Base-by-base conservation (phyloP, 1,140 invertebrate species). In the Macrobrachium nipponense region DNA sequence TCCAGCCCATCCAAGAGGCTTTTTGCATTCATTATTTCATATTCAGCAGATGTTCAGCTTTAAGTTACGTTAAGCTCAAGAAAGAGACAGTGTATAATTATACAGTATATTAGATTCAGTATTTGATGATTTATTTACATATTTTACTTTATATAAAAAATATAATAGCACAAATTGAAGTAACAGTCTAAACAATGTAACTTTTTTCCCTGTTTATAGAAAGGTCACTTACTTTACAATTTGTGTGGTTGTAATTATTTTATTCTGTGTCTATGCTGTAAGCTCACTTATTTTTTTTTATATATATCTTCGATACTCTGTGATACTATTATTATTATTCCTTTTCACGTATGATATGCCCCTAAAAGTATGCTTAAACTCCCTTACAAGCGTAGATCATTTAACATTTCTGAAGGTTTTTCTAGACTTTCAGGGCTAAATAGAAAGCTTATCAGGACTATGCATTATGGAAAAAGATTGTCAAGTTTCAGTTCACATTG, bases 241-340 rank as follows among this genome's bases (percentile, higher is more conserved):
- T 79, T 80, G 15, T 80, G 78, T 80, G 78, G 78, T 80, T 80
- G 78, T 80, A 66, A 62, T 79, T 60, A 36, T 79, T 72, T 60
- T 73, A 36, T 44, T 82, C 3, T 10, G 7, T 51, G 51, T 58
- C 14, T 77, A 61, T 77, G 27, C 60, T 78, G n/a, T 70, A 68
- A 66, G 61, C 36, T 66, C 36, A 36, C 44, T 17, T 66, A 66
- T 36, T 36, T 58, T n/a, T n/a, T 84, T 61, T 84, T 84, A 17
- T 84, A 27, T 61, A 84, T 68, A 68, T 84, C 75, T 77, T 84
- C 75, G 77, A 78, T 78, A 84, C 66, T 83, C 82, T 84, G 82
- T 84, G 82, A 84, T 84, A 84, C 82, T 84, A 59, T 78, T 84
- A 51, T 51, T 51, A 51, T 51, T 51, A 51, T 51, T 51, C 51